Base-by-base conservation (phyloP, 2,888 invertebrate species). In the Lagria hirta region DNA sequence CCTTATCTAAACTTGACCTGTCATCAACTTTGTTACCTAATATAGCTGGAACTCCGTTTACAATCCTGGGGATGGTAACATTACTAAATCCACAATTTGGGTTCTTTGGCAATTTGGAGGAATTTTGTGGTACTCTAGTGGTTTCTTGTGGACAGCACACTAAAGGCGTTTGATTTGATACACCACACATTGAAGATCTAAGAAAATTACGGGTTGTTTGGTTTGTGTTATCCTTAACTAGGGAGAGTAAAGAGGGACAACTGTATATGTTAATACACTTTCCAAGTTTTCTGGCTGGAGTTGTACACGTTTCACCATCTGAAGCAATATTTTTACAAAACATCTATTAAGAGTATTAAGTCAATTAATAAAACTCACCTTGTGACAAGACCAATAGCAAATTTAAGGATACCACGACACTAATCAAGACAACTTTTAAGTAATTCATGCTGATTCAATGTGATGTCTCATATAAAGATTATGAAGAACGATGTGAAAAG, bases 131-230 rank as follows among this genome's bases (percentile, higher is more conserved):
- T 4, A 6, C 23, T 4, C 2, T 30, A 4, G 21, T 24, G 8
- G 16, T 43, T 29, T 36, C 41, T 38, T 42, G 48, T 2, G 76
- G 75, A 54, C 79, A 80, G 50, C 79, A 80, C 2, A 90, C 87
- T 71, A 81, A 75, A 6, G 88, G 86, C 37, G 76, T 74, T 4
- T 57, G 65, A 0, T 81, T 82, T 6, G 80, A 78, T 52, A 79
- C 85, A 0, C 84, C 85, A 58, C 91, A 92, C n/a, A 83, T 75
- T 0, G 85, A 84, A 29, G 73, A 73, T 36, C 82, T 74, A 32
- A 90, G 66, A 45, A 76, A 69, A 28, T 68, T 64, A 1, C 75
- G 73, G 0, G 76, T 74, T 1, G 69, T 69, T 0, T 76, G 74
- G 42, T 73, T 70, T 10, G 61, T 52, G 10, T 73, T 67, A 29